Conservation (phyloP, 2,888 invertebrate genomes). For the Microchrysa polita region DNA sequence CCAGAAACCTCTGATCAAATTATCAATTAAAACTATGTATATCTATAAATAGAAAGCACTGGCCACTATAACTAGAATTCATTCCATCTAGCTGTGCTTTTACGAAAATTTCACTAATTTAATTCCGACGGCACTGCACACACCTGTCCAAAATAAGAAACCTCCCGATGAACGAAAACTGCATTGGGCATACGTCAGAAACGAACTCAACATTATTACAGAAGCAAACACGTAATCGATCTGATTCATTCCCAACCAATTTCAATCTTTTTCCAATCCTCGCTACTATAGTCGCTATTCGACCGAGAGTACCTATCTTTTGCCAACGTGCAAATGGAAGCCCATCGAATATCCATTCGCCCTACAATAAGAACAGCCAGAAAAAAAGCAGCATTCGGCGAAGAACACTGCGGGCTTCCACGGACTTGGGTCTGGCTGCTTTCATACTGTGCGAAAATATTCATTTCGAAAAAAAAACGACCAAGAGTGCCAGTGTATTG, state of each 20-base stretch:
- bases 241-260: conserved; percentile 27
- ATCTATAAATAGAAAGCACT: no score
- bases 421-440: not conserved
- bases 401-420: conserved; percentile 1
- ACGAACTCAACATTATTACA: conserved; percentile 3
- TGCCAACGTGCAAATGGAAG: conserved; percentile 18
- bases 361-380: not conserved
- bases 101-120: no score
- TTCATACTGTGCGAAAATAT: conserved; percentile 16
- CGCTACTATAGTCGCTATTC: not conserved
- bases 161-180: not conserved
- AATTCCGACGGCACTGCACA: no score
- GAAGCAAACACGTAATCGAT: conserved; percentile 24
- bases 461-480: conserved; percentile 5
- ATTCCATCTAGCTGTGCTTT: no score
- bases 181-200: conserved; percentile 8
- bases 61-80: no score
- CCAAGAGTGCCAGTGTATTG: no score
- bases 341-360: not conserved
- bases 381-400: no score
- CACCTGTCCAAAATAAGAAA: no score
- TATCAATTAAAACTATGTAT: no score
- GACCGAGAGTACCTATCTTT: not conserved
- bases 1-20: no score
- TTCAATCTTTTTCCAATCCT: not conserved